Base-by-base conservation (phyloP, 2,113 vertebrate genomes). In the Heloderma charlesbogerti region DNA sequence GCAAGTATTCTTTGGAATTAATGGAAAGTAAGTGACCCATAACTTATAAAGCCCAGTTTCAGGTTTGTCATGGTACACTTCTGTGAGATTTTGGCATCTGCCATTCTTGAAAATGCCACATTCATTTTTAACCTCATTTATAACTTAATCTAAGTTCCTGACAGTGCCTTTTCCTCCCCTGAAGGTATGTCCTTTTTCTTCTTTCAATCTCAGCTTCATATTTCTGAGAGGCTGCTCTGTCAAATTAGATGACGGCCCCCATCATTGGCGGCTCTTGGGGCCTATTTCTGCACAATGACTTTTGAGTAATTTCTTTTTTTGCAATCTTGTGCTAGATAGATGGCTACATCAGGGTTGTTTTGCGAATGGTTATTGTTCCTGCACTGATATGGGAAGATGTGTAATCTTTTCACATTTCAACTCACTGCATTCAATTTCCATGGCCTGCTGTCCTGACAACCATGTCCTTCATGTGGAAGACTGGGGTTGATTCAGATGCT, bases 331-430 rank as follows among this genome's bases (percentile, higher is more conserved):
- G 51, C 18, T 25, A 74, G 66, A 80, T 7, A 85, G 63, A 90
- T 82, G 60, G 75, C 82, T 20, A 43, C 6, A 29, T 10, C 22
- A 20, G 0, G 82, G 25, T 5, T 54, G 31, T 67, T 89, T 79
- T 79, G 71, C 45, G 27, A 94, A 91, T 3, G 29, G 3, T 91
- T 45, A 85, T 27, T 67, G 10, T 3, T n/a, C 48, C 0, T 5
- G 1, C 45, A 3, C 31, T 6, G 45, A 82, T 1, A 1, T 34
- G 80, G n/a, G 91, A 40, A 92, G 91, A 57, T 0, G 78, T 37
- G 43, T 88, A 72, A 91, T 34, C 34, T 40, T 84, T 95, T 83
- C 81, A 86, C 40, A 29, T 34, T 57, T 40, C n/a, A 37, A 0
- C 48, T 74, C 48, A 60, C 77, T 79, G 48, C 25, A 63, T 48